Evolutionary conservation across 2,797 vertebrate genomes (phyloP).

Genomic region (Pyrocephalus nanus): DNA sequence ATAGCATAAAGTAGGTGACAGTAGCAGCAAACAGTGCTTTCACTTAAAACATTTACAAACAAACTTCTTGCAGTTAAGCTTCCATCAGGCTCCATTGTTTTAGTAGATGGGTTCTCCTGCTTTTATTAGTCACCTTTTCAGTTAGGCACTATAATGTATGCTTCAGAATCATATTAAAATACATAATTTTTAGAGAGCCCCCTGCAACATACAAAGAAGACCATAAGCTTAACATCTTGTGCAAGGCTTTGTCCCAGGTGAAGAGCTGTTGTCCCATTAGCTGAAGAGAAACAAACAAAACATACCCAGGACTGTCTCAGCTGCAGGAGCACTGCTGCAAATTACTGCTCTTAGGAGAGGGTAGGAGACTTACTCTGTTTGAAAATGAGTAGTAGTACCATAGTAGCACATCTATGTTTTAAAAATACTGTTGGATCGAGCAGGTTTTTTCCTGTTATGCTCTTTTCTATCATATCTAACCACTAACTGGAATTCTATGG

Average conservation of each 20-base stretch:
- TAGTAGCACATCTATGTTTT: not conserved
- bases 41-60: not conserved
- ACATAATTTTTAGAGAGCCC: not conserved
- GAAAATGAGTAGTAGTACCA: not conserved
- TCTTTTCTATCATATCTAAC: not conserved
- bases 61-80: not conserved
- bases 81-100: not conserved
- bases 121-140: not conserved
- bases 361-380: not conserved
- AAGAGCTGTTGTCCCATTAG: not conserved
- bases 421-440: not conserved
- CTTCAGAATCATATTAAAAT: not conserved
- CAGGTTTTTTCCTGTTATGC: not conserved
- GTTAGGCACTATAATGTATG: not conserved
- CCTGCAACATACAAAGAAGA: not conserved
- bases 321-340: not conserved
- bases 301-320: not conserved
- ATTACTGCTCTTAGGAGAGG: not conserved
- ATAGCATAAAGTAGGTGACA: not conserved
- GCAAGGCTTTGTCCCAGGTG: not conserved
- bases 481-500: not conserved
- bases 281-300: not conserved
- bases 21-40: not conserved
- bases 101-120: not conserved
- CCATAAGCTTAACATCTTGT: not conserved